These are phyloP conservation scores for Diogma glabrata DNA, from an alignment of 2,888 invertebrate species.

Conservation along the genomic window DNA sequence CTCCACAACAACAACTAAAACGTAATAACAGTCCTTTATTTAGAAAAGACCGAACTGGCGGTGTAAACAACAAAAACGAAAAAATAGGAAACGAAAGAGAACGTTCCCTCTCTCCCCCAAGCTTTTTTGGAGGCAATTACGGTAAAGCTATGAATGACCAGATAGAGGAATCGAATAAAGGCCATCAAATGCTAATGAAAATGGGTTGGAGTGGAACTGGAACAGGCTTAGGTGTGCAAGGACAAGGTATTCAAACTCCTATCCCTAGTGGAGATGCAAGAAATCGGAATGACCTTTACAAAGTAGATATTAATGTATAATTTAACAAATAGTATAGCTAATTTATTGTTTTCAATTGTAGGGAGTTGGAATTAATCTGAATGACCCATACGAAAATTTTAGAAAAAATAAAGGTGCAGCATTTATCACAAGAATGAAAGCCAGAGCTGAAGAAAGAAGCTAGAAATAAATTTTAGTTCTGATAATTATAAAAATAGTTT, in stretches of 20 bases:
- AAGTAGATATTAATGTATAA: conserved; percentile 32
- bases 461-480: no score
- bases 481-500: no score
- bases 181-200: conserved; percentile 91
- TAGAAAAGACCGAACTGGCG: conserved; percentile 18
- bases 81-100: conserved; percentile 33
- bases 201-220: conserved; percentile 95
- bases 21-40: conserved; percentile 2
- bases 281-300: conserved; percentile 86
- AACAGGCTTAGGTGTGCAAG: conserved; percentile 83
- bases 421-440: conserved; percentile 88
- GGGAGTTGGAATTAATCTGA: conserved; percentile 85
- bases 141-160: conserved; percentile 44
- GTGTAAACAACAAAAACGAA: conserved; percentile 13
- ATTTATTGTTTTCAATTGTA: conserved; percentile 24
- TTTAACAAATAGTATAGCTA: not conserved
- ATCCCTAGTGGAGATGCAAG: conserved; percentile 84
- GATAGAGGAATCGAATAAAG: conserved; percentile 83
- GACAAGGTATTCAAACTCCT: conserved; percentile 92
- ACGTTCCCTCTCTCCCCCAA: conserved; percentile 48
- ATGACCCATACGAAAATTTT: conserved; percentile 95
- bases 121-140: conserved; percentile 44
- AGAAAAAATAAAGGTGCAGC: conserved; percentile 92
- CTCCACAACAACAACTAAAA: not conserved
- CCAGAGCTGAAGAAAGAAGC: conserved; percentile 64